Percentiles rank a stretch among this genome's conserved stretches.
Conservation (phyloP, 2,113 vertebrate species). For the Indicator indicator region DNA sequence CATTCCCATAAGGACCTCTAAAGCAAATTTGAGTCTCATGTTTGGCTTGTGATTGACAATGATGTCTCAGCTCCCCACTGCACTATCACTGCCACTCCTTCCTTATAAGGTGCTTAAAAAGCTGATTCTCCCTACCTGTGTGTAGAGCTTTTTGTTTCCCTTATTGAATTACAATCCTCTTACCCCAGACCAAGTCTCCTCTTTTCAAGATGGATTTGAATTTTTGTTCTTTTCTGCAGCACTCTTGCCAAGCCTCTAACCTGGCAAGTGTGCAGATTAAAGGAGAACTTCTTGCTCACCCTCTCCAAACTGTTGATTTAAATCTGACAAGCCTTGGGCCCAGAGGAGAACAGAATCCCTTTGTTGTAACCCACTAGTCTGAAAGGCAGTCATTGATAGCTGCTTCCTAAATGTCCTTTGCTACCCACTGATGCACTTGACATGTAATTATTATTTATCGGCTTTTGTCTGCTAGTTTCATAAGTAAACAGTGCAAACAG, state of each 20-base stretch:
- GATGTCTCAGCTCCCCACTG: not conserved
- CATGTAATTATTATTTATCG: not conserved
- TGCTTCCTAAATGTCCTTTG: not conserved
- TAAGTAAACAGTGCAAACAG: not conserved
- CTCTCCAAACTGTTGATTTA: not conserved
- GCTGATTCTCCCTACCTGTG: not conserved
- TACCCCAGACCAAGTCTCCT: not conserved
- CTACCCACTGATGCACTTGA: not conserved
- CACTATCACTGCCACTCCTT: not conserved
- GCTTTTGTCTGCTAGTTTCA: not conserved
- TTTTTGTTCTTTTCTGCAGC: not conserved
- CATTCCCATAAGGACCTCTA: not conserved
- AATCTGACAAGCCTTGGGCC: not conserved
- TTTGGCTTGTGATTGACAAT: not conserved
- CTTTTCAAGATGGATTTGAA: not conserved
- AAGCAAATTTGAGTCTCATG: not conserved
- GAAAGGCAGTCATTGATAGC: not conserved
- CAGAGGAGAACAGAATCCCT: not conserved
- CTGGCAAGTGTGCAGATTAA: not conserved
- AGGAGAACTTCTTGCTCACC: not conserved
- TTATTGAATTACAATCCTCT: not conserved
- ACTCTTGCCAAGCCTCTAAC: not conserved
- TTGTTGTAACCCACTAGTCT: not conserved
- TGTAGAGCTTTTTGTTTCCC: not conserved
- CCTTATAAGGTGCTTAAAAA: not conserved